Conservation (phyloP, 2,888 invertebrate species). For the Hoplodrina ambigua region DNA sequence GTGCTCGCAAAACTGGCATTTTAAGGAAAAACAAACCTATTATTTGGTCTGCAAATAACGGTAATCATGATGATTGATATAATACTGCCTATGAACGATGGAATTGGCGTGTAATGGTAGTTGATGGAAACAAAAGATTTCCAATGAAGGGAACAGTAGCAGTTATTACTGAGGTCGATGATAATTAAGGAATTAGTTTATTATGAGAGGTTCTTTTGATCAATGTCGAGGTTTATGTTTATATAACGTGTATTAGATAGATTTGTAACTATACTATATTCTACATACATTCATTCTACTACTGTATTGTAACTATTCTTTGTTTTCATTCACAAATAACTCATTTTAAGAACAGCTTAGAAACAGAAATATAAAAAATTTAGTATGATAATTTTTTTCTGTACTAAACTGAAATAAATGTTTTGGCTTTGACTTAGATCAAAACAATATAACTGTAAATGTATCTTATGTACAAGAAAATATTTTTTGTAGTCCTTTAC, state of each 20-base stretch:
- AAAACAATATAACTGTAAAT: too few relatives aligned
- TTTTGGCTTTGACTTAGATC: too few relatives aligned
- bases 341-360: too few relatives aligned
- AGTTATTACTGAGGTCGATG: constrained; percentile 29
- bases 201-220: neutral
- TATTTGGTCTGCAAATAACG: constrained; percentile 61
- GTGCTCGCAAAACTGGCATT: constrained; percentile 49
- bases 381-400: too few relatives aligned
- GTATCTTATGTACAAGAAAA: too few relatives aligned
- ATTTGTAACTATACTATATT: too few relatives aligned
- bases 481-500: too few relatives aligned
- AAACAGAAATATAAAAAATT: too few relatives aligned
- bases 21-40: constrained; percentile 65
- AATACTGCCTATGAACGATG: constrained; percentile 59
- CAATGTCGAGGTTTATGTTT: neutral
- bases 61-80: constrained; percentile 67
- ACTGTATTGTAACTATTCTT: too few relatives aligned
- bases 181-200: constrained; percentile 3
- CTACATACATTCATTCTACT: too few relatives aligned
- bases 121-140: constrained; percentile 34
- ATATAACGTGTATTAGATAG: neutral
- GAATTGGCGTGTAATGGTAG: constrained; percentile 39
- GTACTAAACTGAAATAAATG: too few relatives aligned
- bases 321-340: too few relatives aligned
- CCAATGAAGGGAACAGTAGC: constrained; percentile 22